Conservation (phyloP, 2,113 vertebrate species). For the Gobiocypris rarus region DNA sequence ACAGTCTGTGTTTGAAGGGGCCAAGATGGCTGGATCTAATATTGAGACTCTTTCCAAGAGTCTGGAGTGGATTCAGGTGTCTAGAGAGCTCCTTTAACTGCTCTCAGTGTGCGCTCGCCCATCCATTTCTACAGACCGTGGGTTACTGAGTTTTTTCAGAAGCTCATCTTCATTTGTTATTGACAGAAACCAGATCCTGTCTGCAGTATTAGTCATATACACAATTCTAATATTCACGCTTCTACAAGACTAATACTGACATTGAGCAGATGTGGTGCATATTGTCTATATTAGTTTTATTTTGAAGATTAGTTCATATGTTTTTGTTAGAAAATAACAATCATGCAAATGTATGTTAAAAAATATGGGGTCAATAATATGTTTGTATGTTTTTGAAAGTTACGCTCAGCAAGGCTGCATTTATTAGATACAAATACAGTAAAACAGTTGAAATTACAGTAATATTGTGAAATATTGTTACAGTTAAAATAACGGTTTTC, state of each 20-base stretch:
- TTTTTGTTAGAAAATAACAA: not conserved
- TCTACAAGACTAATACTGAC: not conserved
- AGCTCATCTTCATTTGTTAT: not conserved
- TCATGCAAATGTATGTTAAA: not conserved
- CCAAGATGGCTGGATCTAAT: slow-evolving; percentile 55
- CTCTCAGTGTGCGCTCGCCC: not conserved
- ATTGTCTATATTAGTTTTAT: too few relatives aligned
- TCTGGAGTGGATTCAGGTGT: slow-evolving; percentile 59
- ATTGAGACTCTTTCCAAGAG: slow-evolving; percentile 53
- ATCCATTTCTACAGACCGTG: slow-evolving; percentile 28
- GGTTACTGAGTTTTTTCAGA: slow-evolving; percentile 20
- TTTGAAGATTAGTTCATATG: not conserved
- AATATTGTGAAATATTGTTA: not conserved
- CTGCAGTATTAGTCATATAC: not conserved
- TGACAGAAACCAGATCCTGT: slow-evolving; percentile 11
- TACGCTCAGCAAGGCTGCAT: not conserved
- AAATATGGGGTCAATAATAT: not conserved
- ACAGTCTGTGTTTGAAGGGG: slow-evolving; percentile 33
- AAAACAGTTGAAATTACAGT: too few relatives aligned
- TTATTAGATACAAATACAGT: too few relatives aligned
- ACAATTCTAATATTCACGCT: not conserved
- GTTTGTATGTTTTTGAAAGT: not conserved
- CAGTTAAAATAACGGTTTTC: too few relatives aligned
- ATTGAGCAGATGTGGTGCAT: not conserved
- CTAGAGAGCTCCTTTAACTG: slow-evolving; percentile 33